These are phyloP conservation scores for Hypolimnas misippus DNA, from an alignment of 2,888 invertebrate genomes.

Conservation along the genomic window DNA sequence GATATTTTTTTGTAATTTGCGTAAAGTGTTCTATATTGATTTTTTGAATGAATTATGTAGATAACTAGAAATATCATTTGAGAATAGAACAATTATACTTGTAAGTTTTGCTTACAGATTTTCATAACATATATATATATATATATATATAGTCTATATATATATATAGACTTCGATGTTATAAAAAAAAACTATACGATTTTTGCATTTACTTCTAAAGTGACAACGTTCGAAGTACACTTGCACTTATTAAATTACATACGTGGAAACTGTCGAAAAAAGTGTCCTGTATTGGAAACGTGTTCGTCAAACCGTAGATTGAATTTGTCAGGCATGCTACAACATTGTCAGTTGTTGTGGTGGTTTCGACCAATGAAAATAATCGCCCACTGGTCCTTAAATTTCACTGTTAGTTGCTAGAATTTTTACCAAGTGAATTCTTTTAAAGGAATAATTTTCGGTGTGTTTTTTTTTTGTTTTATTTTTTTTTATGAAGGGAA, in stretches of 20 bases:
- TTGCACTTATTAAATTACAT: conserved; percentile 15
- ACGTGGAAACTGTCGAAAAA: conserved; percentile 31
- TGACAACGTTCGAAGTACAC: conserved; percentile 3
- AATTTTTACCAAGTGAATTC: conserved; percentile 3
- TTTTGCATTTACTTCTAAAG: not conserved
- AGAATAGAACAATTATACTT: too few relatives aligned
- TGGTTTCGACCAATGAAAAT: conserved; percentile 15
- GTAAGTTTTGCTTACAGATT: too few relatives aligned
- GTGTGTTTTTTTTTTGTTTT: not conserved
- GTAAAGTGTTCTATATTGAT: too few relatives aligned
- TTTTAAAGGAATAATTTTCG: not conserved
- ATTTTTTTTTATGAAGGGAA: not conserved
- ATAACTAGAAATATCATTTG: too few relatives aligned
- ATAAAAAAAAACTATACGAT: too few relatives aligned
- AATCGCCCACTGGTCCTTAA: not conserved
- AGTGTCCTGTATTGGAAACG: conserved; percentile 37
- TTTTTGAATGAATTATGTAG: too few relatives aligned
- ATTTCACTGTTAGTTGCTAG: not conserved
- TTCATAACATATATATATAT: too few relatives aligned
- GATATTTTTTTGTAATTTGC: too few relatives aligned
- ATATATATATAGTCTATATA: too few relatives aligned
- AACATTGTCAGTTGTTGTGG: conserved; percentile 11
- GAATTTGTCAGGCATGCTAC: conserved; percentile 36
- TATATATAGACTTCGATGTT: too few relatives aligned
- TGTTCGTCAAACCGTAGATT: conserved; percentile 43